phyloP scores from a whole-genome alignment of 2,797 vertebrate genomes.

The Parauchenoglanis ngamensis region DNA sequence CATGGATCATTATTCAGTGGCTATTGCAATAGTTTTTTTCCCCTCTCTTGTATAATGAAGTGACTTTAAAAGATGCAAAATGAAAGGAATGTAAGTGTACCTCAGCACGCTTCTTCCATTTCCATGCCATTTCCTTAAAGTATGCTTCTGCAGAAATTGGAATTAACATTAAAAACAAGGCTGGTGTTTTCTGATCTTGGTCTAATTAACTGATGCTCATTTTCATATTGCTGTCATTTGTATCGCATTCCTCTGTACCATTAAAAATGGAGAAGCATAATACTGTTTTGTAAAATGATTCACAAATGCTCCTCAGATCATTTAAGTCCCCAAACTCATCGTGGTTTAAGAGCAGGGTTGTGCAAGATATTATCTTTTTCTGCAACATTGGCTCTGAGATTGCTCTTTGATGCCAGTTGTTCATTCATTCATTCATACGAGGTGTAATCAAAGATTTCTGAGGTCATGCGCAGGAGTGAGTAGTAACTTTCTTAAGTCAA shows the following conservation, averaged over 20 bases:
- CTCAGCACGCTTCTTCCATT: conserved; percentile 30
- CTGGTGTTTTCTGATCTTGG: conserved; percentile 61
- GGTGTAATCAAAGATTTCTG: no score
- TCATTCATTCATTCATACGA: not conserved
- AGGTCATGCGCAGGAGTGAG: no score
- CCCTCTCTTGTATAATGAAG: not conserved
- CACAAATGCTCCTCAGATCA: not conserved
- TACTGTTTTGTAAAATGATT: not conserved
- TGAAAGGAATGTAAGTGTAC: not conserved
- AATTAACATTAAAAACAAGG: conserved; percentile 65
- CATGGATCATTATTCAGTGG: conserved; percentile 11
- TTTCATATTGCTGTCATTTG: conserved; percentile 54
- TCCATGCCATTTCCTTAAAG: conserved; percentile 46
- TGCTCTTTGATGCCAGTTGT: not conserved
- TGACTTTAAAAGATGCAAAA: conserved; percentile 8
- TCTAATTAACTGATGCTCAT: conserved; percentile 64
- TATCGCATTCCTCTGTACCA: conserved; percentile 16
- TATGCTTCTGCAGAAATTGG: conserved; percentile 54
- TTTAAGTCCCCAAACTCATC: not conserved
- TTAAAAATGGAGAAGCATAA: not conserved
- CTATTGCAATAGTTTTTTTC: not conserved
- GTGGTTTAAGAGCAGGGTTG: not conserved
- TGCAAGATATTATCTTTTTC: not conserved
- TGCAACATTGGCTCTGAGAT: not conserved
- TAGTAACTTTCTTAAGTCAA: no score